Percentiles rank a stretch among this genome's conserved stretches.
phyloP scores from a whole-genome alignment of 2,797 vertebrate genomes.

The Sitta carolinensis region DNA sequence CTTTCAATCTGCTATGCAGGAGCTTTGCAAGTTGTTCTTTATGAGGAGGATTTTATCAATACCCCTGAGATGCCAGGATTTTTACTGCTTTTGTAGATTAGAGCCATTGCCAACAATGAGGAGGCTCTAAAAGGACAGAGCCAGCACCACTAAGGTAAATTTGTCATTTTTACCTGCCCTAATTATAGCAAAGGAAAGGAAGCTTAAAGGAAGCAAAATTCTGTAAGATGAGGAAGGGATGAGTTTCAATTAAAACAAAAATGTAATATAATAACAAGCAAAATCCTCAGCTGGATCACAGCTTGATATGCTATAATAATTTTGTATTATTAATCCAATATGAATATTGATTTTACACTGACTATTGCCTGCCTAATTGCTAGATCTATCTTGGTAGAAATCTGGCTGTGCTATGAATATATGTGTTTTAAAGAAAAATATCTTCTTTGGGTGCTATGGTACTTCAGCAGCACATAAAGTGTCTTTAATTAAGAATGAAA shows the following conservation, averaged over 20 bases:
- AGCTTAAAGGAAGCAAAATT: not conserved
- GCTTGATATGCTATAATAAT: not conserved
- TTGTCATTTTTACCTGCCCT: not conserved
- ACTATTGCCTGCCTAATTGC: not conserved
- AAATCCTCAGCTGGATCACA: not conserved
- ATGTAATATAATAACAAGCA: not conserved
- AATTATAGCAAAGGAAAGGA: not conserved
- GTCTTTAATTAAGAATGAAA: not conserved
- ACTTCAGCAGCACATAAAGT: not conserved
- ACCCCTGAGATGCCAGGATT: not conserved
- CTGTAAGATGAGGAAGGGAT: not conserved
- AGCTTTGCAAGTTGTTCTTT: not conserved
- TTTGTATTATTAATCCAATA: not conserved
- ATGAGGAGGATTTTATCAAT: not conserved
- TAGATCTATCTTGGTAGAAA: not conserved
- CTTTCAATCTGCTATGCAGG: not conserved
- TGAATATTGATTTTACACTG: not conserved
- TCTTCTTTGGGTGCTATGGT: not conserved
- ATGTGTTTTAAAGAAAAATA: not conserved
- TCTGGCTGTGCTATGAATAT: not conserved
- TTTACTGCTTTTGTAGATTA: not conserved
- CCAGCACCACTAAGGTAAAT: not conserved
- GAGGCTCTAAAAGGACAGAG: not conserved
- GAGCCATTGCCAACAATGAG: not conserved
- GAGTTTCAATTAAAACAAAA: not conserved